phyloP scores from a whole-genome alignment of 2,113 vertebrate genomes.

The Alouatta palliata region DNA sequence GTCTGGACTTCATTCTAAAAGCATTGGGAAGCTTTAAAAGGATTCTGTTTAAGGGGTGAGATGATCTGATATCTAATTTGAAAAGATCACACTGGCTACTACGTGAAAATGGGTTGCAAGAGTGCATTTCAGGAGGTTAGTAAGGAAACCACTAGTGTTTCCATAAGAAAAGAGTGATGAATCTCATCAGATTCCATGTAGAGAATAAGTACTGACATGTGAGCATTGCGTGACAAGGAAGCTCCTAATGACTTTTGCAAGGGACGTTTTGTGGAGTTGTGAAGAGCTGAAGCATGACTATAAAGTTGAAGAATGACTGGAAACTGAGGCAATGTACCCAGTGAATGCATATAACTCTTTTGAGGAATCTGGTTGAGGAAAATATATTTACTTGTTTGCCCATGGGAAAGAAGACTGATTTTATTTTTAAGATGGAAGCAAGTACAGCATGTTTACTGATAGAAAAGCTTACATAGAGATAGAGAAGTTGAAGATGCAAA shows the following conservation, averaged over 20 bases:
- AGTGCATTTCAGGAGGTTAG: not conserved
- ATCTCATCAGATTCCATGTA: not conserved
- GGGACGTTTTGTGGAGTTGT: not conserved
- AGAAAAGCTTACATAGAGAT: not conserved
- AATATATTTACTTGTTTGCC: not conserved
- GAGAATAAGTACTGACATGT: not conserved
- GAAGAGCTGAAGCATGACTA: not conserved
- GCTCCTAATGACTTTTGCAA: not conserved
- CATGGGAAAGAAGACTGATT: not conserved
- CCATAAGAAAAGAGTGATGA: not conserved
- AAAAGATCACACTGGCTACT: not conserved
- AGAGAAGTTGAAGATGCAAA: not conserved
- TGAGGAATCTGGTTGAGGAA: not conserved
- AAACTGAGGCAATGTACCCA: not conserved
- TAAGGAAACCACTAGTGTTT: not conserved
- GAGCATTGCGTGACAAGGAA: not conserved
- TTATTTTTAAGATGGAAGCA: not conserved
- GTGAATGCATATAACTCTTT: not conserved
- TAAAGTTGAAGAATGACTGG: not conserved
- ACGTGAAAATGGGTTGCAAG: not conserved
- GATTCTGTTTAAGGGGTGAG: not conserved
- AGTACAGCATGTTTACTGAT: not conserved
- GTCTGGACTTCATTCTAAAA: not conserved
- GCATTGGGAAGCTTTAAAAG: not conserved
- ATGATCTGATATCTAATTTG: not conserved